Conservation (phyloP, 64 coral and sea anemone species). For the Montipora capricornis region DNA sequence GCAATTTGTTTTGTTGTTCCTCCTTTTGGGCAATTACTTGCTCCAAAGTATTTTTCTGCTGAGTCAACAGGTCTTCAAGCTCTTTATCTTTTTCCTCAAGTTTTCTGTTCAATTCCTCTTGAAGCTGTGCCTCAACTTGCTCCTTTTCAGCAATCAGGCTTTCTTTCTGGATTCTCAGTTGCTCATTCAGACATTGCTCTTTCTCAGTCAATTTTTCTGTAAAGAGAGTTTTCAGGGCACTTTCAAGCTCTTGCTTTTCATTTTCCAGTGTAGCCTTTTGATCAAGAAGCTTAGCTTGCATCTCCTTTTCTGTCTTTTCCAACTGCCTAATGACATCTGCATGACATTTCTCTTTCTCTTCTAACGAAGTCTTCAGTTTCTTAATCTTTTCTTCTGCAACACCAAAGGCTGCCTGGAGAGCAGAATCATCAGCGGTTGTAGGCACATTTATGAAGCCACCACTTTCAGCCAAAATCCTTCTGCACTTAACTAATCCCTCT, state of each 20-base stretch:
- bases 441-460: constrained; percentile 58
- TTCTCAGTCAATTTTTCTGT: constrained; percentile 75
- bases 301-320: constrained; percentile 75
- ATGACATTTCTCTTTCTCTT: constrained; percentile 87
- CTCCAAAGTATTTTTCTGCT: constrained; percentile 84
- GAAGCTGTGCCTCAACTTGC: constrained; percentile 65
- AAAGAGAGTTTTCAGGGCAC: constrained; percentile 65
- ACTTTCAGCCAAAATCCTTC: constrained; percentile 73
- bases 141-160: constrained; percentile 92
- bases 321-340: constrained; percentile 62
- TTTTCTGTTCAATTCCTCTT: constrained; percentile 81
- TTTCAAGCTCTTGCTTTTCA: constrained; percentile 80
- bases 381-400: constrained; percentile 91
- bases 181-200: constrained; percentile 72
- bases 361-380: constrained; percentile 64
- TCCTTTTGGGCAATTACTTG: constrained; percentile 92
- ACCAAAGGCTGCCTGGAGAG: constrained; percentile 74
- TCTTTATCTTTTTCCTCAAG: constrained; percentile 96
- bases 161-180: constrained; percentile 81
- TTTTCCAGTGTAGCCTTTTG: constrained; percentile 84
- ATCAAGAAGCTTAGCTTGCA: constrained; percentile 76
- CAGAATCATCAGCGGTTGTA: background rate
- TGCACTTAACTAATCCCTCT: constrained; percentile 56
- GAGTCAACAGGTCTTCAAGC: constrained; percentile 77
- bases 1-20: constrained; percentile 77